Evolutionary conservation across 2,797 vertebrate species (phyloP), one percentile per base, ranked within the genome.

Genomic region (Rhyacichthys aspro): DNA sequence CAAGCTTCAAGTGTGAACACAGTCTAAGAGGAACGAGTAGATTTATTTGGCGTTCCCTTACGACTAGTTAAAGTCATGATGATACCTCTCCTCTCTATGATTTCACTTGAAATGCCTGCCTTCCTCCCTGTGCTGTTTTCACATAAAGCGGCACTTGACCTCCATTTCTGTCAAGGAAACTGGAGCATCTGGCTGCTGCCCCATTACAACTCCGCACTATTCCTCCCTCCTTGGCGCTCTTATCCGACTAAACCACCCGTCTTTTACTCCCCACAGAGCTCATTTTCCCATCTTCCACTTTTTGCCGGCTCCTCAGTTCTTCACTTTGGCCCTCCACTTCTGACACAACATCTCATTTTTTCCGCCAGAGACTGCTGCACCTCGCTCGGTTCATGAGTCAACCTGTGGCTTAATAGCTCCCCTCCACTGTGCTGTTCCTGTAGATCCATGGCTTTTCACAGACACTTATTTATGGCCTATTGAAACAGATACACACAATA

Each of bases 131-230:
- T 67, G 83, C 87, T 86, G 74, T 74, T 82, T 77, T 86, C 76
- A 70, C 83, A 87, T 88, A 91, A 92, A 92, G 84, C 89, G 83
- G 83, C 82, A 85, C 86, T 92, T 93, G 91, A 93, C 92, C 92
- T 93, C 91, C 83, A 92, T 93, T 92, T 88, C 83, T 89, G 89
- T 88, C 87, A 89, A 88, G 84, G 89, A 93, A 93, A 93, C 68
- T 92, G 79, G 91, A 92, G 85, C 91, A 89, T 90, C 88, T 91
- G 89, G 80, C 84, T 82, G 48, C 80, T 81, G 78, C 86, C 87
- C 86, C 84, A 82, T 86, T 87, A 87, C 88, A 79, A 69, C 74
- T 68, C 38, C 62, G 66, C 61, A 48, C 62, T 65, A 74, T 38
- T 17, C 74, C 66, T 68, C 45, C 70, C 50, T 68, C 59, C 52